A percentile compares a stretch with the other conserved stretches of the same genome.
Evolutionary conservation across 37 sponge, comb jelly and placozoan genomes (phyloP).

Genomic region (Petrosia ficiformis): DNA sequence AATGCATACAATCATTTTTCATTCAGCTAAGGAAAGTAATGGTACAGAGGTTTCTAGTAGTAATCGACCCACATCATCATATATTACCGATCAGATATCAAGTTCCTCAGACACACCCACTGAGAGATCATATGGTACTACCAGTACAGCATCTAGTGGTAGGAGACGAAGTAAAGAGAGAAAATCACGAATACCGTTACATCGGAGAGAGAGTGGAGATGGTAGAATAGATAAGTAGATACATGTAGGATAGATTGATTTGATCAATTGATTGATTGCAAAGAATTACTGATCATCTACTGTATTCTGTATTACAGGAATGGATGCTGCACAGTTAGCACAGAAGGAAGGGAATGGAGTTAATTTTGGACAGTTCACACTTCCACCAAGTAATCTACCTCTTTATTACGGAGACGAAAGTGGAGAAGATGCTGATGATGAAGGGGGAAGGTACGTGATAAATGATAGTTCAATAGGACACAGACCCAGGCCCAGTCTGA

Average conservation of each 20-base stretch:
- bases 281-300: no score
- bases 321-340: conserved; percentile 14
- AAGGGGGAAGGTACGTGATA: conserved; percentile 8
- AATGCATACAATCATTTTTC: no score
- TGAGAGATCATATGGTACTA: background rate
- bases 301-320: no score
- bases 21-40: no score
- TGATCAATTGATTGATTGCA: no score
- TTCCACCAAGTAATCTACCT: conserved; percentile 36
- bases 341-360: no score
- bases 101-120: background rate
- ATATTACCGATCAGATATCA: no score
- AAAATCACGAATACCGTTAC: conserved; percentile 21
- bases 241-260: no score
- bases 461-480: background rate
- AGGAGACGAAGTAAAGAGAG: conserved; percentile 2
- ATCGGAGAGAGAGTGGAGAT: conserved; percentile 34
- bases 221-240: conserved; percentile 26
- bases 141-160: background rate
- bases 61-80: no score
- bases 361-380: conserved; percentile 38
- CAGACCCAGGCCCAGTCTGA: no score
- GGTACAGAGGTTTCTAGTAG: background rate
- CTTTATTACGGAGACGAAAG: background rate
- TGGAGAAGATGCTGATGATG: conserved; percentile 24